These are phyloP conservation scores for Sthenelais limicola DNA, from an alignment of 2,888 invertebrate genomes.

Conservation along the genomic window DNA sequence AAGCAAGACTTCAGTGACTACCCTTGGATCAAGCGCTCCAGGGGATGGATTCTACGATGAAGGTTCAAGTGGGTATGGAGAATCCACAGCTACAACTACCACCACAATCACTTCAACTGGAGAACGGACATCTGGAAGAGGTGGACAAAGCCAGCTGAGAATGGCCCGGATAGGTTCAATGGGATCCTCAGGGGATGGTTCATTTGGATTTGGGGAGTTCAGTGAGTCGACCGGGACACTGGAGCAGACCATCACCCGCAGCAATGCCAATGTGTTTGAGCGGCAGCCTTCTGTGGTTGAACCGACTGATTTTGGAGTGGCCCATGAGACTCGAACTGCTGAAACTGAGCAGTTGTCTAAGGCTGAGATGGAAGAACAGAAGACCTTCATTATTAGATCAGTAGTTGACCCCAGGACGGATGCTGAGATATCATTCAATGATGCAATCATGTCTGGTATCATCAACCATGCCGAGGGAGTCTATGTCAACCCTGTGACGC, in stretches of 20 bases:
- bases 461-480: conserved; percentile 57
- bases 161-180: not conserved
- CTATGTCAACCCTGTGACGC: conserved; percentile 60
- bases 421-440: conserved; percentile 55
- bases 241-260: not conserved
- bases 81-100: too few relatives aligned
- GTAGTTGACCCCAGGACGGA: conserved; percentile 30
- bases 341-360: conserved; percentile 63
- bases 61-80: not conserved
- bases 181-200: not conserved
- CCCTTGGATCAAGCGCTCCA: too few relatives aligned
- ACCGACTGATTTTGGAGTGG: conserved; percentile 47
- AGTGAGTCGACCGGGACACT: not conserved
- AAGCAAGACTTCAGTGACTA: too few relatives aligned
- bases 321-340: conserved; percentile 52
- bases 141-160: too few relatives aligned
- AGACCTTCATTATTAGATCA: conserved; percentile 60
- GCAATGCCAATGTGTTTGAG: not conserved
- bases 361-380: conserved; percentile 64
- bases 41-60: too few relatives aligned
- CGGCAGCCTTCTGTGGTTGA: conserved; percentile 12
- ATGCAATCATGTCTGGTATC: conserved; percentile 62
- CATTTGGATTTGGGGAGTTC: not conserved
- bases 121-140: too few relatives aligned
- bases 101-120: too few relatives aligned